These are phyloP conservation scores for Peromyscus leucopus DNA, from an alignment of 2,113 vertebrate genomes.

Conservation along the genomic window DNA sequence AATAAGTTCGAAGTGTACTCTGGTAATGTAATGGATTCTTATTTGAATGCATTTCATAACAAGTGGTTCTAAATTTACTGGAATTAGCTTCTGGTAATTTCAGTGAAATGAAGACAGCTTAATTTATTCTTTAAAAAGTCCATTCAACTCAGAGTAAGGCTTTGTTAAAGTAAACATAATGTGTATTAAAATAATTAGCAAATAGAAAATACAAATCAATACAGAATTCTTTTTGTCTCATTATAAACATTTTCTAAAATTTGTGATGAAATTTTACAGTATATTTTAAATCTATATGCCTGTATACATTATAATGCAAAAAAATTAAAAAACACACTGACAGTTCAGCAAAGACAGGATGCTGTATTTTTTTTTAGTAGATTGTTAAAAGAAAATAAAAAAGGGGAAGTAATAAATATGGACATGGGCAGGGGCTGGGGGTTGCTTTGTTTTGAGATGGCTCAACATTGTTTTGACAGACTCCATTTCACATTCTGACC, in stretches of 20 bases:
- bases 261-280: background rate
- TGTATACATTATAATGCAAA: background rate
- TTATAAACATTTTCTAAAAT: background rate
- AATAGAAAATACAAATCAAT: background rate
- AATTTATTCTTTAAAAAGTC: slow-evolving; percentile 29
- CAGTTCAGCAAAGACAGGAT: background rate
- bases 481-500: background rate
- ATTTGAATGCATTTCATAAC: background rate
- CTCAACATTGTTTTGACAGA: background rate
- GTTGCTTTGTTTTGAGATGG: background rate
- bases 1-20: background rate
- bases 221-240: background rate
- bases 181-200: background rate
- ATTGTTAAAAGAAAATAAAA: background rate
- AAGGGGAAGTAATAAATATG: background rate
- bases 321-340: background rate
- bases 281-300: background rate
- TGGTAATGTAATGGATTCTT: background rate
- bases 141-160: background rate
- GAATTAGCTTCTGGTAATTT: background rate
- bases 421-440: too few relatives aligned
- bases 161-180: background rate
- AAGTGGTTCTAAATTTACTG: background rate
- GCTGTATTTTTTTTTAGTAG: background rate
- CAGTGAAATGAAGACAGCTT: slow-evolving; percentile 24